phyloP scores from a whole-genome alignment of 2,113 vertebrate species.

The Pituophis catenifer region DNA sequence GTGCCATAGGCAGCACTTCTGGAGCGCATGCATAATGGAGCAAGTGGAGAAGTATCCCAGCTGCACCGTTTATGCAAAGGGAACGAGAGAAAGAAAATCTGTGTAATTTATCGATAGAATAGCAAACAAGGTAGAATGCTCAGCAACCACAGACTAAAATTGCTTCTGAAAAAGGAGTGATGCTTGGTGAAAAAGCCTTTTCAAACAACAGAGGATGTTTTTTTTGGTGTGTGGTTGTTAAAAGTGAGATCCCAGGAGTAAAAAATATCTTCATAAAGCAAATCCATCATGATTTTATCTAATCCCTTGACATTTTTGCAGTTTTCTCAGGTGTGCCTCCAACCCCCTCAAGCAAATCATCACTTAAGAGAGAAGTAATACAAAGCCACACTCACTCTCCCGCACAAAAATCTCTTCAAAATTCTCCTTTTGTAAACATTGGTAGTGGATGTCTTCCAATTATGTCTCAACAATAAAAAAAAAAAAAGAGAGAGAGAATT shows the following conservation, averaged over 20 bases:
- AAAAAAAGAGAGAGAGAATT: background rate
- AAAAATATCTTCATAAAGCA: background rate
- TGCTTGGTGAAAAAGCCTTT: background rate
- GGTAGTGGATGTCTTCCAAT: background rate
- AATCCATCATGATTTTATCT: background rate
- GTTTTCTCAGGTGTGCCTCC: background rate
- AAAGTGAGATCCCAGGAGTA: background rate
- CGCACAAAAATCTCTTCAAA: background rate
- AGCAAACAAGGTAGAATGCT: slow-evolving; percentile 47
- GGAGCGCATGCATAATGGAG: slow-evolving; percentile 14
- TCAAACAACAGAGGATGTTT: background rate
- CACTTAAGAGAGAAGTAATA: background rate
- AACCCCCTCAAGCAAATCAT: background rate
- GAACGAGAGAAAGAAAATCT: slow-evolving; percentile 32
- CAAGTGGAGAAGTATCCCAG: slow-evolving; percentile 42
- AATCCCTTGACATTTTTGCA: background rate
- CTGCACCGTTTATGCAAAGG: slow-evolving; percentile 24
- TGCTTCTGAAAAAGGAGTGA: slow-evolving; percentile 38
- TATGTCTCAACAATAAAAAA: background rate
- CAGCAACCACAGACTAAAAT: slow-evolving; percentile 3
- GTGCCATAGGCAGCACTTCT: slow-evolving; percentile 33
- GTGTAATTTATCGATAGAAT: slow-evolving; percentile 51
- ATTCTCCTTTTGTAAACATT: background rate
- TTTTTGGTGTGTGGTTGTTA: background rate
- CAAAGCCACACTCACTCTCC: background rate